phyloP scores from a whole-genome alignment of 2,113 vertebrate species.

The Herpailurus yagouaroundi region DNA sequence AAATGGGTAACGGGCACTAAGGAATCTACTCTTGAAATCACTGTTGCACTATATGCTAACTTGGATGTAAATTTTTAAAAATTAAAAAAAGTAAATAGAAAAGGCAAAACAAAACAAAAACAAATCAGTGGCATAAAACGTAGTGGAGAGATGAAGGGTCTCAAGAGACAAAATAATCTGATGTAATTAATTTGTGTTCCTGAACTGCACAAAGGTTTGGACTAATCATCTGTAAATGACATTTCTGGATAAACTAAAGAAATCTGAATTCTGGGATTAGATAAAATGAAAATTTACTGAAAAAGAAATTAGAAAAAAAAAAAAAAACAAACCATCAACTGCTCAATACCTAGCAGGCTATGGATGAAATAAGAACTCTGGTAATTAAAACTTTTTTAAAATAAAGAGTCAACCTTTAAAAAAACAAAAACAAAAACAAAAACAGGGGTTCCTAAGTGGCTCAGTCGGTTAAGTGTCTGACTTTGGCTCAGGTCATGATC shows the following conservation, averaged over 20 bases:
- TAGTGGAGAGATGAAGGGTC: not conserved
- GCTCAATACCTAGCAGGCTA: too few relatives aligned
- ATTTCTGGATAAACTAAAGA: not conserved
- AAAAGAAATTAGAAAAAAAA: not conserved
- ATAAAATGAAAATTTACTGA: constrained; percentile 15
- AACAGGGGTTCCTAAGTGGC: not conserved
- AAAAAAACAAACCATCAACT: too few relatives aligned
- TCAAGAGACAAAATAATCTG: not conserved
- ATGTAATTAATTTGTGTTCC: not conserved
- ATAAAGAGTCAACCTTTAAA: too few relatives aligned
- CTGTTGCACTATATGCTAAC: too few relatives aligned
- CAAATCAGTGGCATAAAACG: not conserved
- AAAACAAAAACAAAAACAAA: too few relatives aligned
- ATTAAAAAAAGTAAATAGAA: too few relatives aligned
- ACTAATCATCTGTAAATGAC: not conserved
- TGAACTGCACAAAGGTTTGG: not conserved
- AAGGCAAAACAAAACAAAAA: not conserved
- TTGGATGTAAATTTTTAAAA: too few relatives aligned
- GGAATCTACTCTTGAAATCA: too few relatives aligned
- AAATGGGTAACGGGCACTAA: too few relatives aligned
- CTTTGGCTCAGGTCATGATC: not conserved
- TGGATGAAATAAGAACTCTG: too few relatives aligned
- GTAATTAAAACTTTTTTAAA: too few relatives aligned
- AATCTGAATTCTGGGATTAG: not conserved
- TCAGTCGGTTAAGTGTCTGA: not conserved